A percentile compares a stretch with the other conserved stretches of the same genome.
Conservation (phyloP, 37 sponge, comb jelly and placozoan species). For the Axinella damicornis region DNA sequence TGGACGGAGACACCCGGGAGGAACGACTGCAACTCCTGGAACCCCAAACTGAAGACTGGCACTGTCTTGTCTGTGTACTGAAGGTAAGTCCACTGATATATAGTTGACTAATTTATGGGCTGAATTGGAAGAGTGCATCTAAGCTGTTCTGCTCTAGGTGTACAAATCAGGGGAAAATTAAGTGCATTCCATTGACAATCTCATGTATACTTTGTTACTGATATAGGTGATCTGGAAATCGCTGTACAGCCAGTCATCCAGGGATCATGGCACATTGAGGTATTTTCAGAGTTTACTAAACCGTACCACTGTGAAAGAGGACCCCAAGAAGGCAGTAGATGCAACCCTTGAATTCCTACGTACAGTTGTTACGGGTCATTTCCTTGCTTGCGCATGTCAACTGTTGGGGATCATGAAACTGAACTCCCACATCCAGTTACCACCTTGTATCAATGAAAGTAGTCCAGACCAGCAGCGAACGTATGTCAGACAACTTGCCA, state of each 20-base stretch:
- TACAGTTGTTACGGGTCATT: conserved; percentile 38
- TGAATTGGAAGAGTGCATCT: background rate
- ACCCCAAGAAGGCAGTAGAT: conserved; percentile 34
- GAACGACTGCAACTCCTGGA: conserved; percentile 30
- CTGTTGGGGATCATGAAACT: background rate
- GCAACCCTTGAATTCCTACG: conserved; percentile 22
- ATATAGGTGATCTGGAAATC: conserved; percentile 11
- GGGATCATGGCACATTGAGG: too few species aligned
- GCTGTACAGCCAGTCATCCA: too few species aligned
- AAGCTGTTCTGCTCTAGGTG: background rate
- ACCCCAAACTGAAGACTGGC: conserved; percentile 45
- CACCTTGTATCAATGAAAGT: background rate
- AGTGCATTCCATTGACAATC: background rate
- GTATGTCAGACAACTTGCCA: background rate
- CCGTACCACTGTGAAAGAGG: conserved; percentile 14
- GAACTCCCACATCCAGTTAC: background rate
- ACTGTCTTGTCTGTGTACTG: conserved; percentile 19
- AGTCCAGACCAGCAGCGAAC: background rate
- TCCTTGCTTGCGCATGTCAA: conserved; percentile 37
- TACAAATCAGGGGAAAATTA: background rate
- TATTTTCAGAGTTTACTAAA: conserved; percentile 29
- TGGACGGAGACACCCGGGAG: conserved; percentile 12
- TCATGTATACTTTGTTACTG: conserved; percentile 23
- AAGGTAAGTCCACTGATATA: too few species aligned
- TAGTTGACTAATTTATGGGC: background rate